Evolutionary conservation across 2,888 invertebrate species (phyloP).

Genomic region (Vandiemenella viatica): DNA sequence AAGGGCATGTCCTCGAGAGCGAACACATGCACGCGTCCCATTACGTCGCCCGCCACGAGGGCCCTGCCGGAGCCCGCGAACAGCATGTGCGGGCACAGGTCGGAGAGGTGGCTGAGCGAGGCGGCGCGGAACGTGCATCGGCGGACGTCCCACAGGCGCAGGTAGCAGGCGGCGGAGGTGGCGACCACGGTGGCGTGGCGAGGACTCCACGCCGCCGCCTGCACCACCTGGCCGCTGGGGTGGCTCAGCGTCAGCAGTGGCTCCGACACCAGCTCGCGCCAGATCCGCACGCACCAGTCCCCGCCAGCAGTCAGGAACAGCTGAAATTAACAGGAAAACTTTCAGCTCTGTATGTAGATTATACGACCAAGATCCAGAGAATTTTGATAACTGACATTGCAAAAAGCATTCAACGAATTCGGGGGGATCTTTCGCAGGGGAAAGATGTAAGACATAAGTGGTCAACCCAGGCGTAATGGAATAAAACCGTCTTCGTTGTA

Average conservation of each 20-base stretch:
- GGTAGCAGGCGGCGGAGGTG: conserved; percentile 44
- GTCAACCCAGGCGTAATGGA: no score
- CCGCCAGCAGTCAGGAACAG: conserved; percentile 64
- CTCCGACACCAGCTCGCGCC: conserved; percentile 51
- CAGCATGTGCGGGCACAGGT: conserved; percentile 31
- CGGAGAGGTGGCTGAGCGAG: conserved; percentile 33
- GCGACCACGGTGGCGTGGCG: conserved; percentile 59
- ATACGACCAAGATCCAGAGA: no score
- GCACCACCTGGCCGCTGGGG: conserved; percentile 28
- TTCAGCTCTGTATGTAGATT: no score
- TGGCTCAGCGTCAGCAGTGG: conserved; percentile 39
- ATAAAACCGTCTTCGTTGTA: no score
- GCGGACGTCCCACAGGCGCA: conserved; percentile 67
- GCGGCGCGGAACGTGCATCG: conserved; percentile 53
- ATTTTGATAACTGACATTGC: no score
- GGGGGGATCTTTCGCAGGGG: no score
- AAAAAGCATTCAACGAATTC: no score
- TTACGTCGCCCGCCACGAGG: conserved; percentile 49
- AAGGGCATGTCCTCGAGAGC: conserved; percentile 62
- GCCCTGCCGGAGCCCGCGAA: conserved; percentile 55
- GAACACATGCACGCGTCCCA: conserved; percentile 50
- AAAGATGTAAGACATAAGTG: no score
- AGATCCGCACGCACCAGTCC: conserved; percentile 59
- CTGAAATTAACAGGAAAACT: no score
- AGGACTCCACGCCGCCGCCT: conserved; percentile 53